These are phyloP conservation scores for Phortica variegata DNA, from an alignment of 1,140 invertebrate species.

Conservation along the genomic window DNA sequence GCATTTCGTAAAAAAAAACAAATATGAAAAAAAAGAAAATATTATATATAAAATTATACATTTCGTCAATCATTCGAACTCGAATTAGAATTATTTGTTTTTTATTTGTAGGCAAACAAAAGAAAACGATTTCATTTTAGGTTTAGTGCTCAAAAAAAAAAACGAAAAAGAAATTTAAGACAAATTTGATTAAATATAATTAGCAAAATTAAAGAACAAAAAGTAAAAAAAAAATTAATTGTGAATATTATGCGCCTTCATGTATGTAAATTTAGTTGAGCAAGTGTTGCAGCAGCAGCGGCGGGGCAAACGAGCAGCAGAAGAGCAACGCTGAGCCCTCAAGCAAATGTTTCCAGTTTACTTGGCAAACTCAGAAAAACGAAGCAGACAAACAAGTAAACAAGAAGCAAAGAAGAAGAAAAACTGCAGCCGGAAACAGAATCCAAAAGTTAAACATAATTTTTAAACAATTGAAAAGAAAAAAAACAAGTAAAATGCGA, in stretches of 20 bases:
- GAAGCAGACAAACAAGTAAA: slow-evolving; percentile 24
- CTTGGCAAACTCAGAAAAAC: slow-evolving; percentile 43
- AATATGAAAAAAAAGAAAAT: slow-evolving; percentile 3
- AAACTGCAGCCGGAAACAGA: too few relatives aligned
- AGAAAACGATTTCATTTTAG: slow-evolving; percentile 40
- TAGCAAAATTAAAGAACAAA: slow-evolving; percentile 8
- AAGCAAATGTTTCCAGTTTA: slow-evolving; percentile 34
- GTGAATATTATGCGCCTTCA: slow-evolving; percentile 57
- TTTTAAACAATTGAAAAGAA: slow-evolving; percentile 43
- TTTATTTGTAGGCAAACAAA: slow-evolving; percentile 32
- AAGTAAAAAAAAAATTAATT: slow-evolving; percentile 21
- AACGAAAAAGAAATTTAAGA: slow-evolving; percentile 10
- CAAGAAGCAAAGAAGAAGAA: too few relatives aligned
- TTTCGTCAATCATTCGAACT: too few relatives aligned
- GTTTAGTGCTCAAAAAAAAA: slow-evolving; percentile 32
- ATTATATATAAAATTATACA: background rate
- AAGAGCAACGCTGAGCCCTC: too few relatives aligned
- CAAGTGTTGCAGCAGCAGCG: too few relatives aligned
- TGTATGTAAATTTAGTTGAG: slow-evolving; percentile 26
- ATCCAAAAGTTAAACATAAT: slow-evolving; percentile 52
- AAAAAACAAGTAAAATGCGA: slow-evolving; percentile 18
- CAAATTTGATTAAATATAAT: slow-evolving; percentile 2
- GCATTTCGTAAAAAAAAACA: background rate
- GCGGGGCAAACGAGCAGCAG: too few relatives aligned
- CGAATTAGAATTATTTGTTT: too few relatives aligned